These are phyloP conservation scores for Spatulosminthurus flaviceps DNA, from an alignment of 2,888 invertebrate species.

Conservation along the genomic window DNA sequence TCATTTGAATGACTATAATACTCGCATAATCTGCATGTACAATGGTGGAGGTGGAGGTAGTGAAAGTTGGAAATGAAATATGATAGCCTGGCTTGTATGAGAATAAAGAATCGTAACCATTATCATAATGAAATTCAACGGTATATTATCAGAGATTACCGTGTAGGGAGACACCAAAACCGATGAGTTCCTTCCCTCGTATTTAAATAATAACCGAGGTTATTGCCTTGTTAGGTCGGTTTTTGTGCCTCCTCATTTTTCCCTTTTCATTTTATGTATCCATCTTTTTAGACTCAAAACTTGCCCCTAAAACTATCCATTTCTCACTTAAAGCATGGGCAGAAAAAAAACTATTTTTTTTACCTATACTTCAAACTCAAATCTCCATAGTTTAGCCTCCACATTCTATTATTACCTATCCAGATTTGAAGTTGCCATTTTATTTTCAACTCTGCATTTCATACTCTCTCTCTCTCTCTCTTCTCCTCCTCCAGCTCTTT, in stretches of 20 bases:
- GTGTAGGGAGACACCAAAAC: neutral
- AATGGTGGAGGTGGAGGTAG: conserved; percentile 3
- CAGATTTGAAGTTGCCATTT: neutral
- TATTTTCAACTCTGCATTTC: too few species aligned
- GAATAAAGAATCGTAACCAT: conserved; percentile 32
- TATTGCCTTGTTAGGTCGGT: conserved; percentile 11
- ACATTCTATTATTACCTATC: neutral
- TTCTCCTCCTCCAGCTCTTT: too few species aligned
- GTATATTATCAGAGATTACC: conserved; percentile 41
- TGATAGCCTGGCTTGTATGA: neutral
- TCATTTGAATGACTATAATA: conserved; percentile 26
- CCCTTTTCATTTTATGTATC: neutral
- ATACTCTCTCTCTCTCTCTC: neutral
- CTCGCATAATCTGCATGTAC: conserved; percentile 5
- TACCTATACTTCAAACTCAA: neutral
- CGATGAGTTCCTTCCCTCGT: conserved; percentile 31
- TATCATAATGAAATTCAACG: conserved; percentile 30
- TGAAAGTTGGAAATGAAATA: conserved; percentile 4
- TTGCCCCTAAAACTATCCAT: neutral
- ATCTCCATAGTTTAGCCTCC: neutral
- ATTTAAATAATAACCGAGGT: conserved; percentile 42
- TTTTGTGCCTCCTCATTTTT: neutral
- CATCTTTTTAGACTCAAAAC: neutral
- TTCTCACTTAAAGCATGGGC: neutral
- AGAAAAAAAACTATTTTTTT: neutral